Conservation (phyloP, 2,113 vertebrate genomes). For the Taxidea taxus region DNA sequence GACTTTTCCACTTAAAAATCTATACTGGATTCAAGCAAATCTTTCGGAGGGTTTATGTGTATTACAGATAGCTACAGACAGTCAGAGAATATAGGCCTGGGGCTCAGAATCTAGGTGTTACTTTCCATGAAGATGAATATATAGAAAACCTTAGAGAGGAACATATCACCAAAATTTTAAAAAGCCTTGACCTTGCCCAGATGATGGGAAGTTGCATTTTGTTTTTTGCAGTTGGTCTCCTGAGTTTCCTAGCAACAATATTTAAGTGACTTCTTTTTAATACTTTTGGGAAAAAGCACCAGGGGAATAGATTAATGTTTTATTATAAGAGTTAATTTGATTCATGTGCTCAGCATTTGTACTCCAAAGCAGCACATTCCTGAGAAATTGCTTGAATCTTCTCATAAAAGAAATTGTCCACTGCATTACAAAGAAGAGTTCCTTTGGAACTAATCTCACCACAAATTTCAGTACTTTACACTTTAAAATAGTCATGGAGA, state of each 20-base stretch:
- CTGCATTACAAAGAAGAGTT: background rate
- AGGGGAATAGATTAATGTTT: conserved; percentile 1
- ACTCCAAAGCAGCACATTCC: conserved; percentile 1
- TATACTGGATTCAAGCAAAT: background rate
- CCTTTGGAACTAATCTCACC: background rate
- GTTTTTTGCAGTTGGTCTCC: background rate
- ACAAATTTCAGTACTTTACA: background rate
- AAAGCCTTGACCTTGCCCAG: background rate
- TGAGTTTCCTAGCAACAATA: conserved; percentile 6
- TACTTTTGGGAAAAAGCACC: conserved; percentile 14
- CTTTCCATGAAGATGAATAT: background rate
- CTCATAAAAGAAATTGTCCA: background rate
- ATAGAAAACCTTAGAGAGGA: background rate
- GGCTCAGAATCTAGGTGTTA: background rate
- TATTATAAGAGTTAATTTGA: conserved; percentile 24
- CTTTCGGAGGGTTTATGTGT: background rate
- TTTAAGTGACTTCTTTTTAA: conserved; percentile 15
- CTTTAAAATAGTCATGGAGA: background rate
- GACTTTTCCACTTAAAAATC: background rate
- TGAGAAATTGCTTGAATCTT: conserved; percentile 31
- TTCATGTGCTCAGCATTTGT: background rate
- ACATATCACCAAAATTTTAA: background rate
- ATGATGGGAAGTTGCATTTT: conserved; percentile 19
- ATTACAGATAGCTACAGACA: background rate
- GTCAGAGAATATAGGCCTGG: background rate